These are phyloP conservation scores for Lophius americanus DNA, from an alignment of 2,797 vertebrate species.

Conservation along the genomic window DNA sequence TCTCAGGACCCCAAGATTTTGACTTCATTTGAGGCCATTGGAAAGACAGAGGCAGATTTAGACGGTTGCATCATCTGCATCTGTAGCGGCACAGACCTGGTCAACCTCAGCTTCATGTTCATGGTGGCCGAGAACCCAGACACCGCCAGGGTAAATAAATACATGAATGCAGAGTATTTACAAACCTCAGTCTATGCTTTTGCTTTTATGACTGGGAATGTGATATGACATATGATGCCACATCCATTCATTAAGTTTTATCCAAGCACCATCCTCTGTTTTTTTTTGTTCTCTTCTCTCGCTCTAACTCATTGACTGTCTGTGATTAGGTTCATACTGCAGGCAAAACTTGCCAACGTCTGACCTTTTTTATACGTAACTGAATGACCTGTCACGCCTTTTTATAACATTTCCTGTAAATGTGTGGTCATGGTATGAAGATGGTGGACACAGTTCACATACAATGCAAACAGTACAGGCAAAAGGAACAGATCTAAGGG, in stretches of 20 bases:
- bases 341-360: no score
- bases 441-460: no score
- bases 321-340: no score
- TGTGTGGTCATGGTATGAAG: no score
- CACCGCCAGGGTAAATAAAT: slow-evolving; percentile 87
- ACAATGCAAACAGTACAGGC: no score
- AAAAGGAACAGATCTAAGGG: no score
- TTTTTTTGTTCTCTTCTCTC: not conserved
- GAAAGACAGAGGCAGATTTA: slow-evolving; percentile 91
- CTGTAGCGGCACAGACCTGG: slow-evolving; percentile 95
- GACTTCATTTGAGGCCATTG: slow-evolving; percentile 89
- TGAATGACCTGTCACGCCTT: no score
- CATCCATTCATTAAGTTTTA: not conserved
- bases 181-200: not conserved
- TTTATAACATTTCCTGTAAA: no score
- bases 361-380: no score
- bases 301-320: no score
- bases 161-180: not conserved
- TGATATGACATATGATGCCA: not conserved
- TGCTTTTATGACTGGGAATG: not conserved
- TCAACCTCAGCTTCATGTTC: slow-evolving; percentile 97
- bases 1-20: slow-evolving; percentile 94
- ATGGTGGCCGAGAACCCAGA: slow-evolving; percentile 94
- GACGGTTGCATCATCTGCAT: slow-evolving; percentile 95
- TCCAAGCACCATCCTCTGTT: not conserved